These are phyloP conservation scores for Prunella strophiata DNA, from an alignment of 2,797 vertebrate genomes.

Conservation along the genomic window DNA sequence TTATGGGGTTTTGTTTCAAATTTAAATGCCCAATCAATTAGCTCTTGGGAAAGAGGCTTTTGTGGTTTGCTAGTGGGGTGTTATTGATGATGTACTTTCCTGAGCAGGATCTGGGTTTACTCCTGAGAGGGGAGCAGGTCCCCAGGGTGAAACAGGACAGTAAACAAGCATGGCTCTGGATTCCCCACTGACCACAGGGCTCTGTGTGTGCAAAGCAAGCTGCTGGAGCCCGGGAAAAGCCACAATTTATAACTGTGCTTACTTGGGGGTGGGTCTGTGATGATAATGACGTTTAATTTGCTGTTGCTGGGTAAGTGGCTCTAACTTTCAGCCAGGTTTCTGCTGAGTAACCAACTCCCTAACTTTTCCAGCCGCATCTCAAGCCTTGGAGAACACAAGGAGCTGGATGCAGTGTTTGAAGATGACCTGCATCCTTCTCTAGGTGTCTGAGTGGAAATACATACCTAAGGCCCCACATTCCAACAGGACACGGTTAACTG, in stretches of 20 bases:
- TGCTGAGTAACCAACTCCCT: background rate
- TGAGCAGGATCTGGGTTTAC: background rate
- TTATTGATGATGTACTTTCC: background rate
- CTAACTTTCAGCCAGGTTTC: background rate
- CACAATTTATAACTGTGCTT: background rate
- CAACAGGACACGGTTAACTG: background rate
- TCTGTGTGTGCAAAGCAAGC: background rate
- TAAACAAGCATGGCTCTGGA: background rate
- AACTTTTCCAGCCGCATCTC: background rate
- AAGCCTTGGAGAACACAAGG: background rate
- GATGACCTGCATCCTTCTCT: background rate
- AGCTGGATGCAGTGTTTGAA: background rate
- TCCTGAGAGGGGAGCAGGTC: background rate
- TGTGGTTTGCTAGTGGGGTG: background rate
- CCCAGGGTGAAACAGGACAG: background rate
- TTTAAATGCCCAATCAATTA: constrained; percentile 33
- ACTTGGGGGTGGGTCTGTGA: background rate
- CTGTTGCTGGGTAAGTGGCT: background rate
- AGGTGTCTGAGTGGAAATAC: fast-evolving
- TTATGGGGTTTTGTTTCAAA: background rate
- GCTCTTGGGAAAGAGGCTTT: constrained; percentile 6
- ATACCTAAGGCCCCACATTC: background rate
- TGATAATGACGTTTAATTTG: fast-evolving
- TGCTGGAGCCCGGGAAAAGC: background rate
- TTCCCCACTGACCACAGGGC: background rate